Conservation (phyloP, 2,797 vertebrate species). For the Etheostoma nigrum region DNA sequence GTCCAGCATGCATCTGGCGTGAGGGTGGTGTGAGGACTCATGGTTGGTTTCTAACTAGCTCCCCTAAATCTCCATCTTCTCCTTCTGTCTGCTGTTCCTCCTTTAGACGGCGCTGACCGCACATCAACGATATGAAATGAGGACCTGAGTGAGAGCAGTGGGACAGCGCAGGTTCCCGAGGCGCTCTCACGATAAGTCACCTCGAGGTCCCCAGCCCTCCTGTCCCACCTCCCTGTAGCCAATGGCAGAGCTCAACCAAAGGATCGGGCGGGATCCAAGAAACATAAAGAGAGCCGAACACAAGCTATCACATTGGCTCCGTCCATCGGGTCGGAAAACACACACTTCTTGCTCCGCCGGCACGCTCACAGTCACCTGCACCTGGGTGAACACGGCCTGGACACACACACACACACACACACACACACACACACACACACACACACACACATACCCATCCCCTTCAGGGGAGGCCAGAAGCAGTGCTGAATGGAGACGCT, state of each 20-base stretch:
- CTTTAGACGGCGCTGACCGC: slow-evolving; percentile 93
- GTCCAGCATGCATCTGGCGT: too few species aligned
- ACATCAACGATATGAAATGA: slow-evolving; percentile 94
- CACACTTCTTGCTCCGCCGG: slow-evolving; percentile 63
- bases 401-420: background rate
- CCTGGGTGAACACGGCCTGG: slow-evolving; percentile 37
- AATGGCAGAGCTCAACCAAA: slow-evolving; percentile 74
- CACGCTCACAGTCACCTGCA: slow-evolving; percentile 45
- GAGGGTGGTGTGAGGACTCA: too few species aligned
- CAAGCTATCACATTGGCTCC: slow-evolving; percentile 63
- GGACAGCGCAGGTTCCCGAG: slow-evolving; percentile 83
- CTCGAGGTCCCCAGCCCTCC: slow-evolving; percentile 68
- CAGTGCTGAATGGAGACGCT: slow-evolving; percentile 40
- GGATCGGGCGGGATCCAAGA: slow-evolving; percentile 65
- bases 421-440: too few species aligned
- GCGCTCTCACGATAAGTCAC: slow-evolving; percentile 69
- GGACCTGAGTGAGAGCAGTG: slow-evolving; percentile 80
- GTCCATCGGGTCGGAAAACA: slow-evolving; percentile 53
- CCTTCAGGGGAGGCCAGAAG: slow-evolving; percentile 28
- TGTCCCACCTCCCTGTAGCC: slow-evolving; percentile 69
- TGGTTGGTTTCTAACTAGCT: background rate
- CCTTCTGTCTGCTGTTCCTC: slow-evolving; percentile 23
- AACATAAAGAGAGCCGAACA: slow-evolving; percentile 59
- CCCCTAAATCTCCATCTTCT: background rate
- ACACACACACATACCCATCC: background rate